A percentile compares a stretch with the other conserved stretches of the same genome.
Conservation (phyloP, 2,888 invertebrate genomes). For the Helobdella robusta region DNA sequence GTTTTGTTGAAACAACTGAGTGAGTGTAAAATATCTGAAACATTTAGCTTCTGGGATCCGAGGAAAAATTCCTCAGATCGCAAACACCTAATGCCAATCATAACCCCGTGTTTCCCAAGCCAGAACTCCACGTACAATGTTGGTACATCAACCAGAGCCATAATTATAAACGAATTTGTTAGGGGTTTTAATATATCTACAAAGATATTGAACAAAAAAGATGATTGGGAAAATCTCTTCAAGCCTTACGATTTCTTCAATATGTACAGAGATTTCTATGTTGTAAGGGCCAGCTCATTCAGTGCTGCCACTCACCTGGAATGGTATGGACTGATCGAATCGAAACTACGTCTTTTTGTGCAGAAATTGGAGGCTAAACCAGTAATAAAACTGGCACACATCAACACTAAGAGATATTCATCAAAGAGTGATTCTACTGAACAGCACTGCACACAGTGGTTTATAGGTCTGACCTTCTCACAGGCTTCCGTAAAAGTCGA, state of each 20-base stretch:
- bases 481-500: constrained; percentile 70
- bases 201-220: constrained; percentile 68
- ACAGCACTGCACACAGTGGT: constrained; percentile 69
- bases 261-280: constrained; percentile 57
- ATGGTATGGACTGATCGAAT: constrained; percentile 76
- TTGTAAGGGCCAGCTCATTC: too few species aligned
- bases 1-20: constrained; percentile 74
- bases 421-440: constrained; percentile 42
- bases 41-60: constrained; percentile 93
- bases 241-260: constrained; percentile 84
- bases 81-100: constrained; percentile 98
- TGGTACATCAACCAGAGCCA: constrained; percentile 76
- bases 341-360: constrained; percentile 84
- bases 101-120: constrained; percentile 97
- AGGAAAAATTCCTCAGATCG: constrained; percentile 26
- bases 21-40: constrained; percentile 67
- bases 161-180: constrained; percentile 86
- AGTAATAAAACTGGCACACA: constrained; percentile 82
- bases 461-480: constrained; percentile 83
- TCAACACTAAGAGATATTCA: constrained; percentile 78
- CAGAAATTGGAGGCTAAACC: constrained; percentile 82
- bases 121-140: constrained; percentile 99
- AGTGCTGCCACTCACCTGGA: too few species aligned
- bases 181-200: constrained; percentile 49
- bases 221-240: constrained; percentile 81